Percentiles rank a stretch among this genome's conserved stretches.
Conservation (phyloP, 2,797 vertebrate species). For the Periparus ater region DNA sequence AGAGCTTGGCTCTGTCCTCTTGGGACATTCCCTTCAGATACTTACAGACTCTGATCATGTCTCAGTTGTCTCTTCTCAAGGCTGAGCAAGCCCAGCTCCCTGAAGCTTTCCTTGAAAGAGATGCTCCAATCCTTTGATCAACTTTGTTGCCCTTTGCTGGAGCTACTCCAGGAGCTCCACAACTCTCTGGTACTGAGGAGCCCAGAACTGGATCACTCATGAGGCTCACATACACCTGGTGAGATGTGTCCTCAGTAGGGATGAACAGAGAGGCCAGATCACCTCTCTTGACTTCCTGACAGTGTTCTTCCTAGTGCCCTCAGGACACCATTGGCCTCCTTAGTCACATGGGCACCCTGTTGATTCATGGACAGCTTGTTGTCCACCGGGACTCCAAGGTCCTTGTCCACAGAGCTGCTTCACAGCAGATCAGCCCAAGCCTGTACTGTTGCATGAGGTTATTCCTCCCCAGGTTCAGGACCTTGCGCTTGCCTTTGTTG, state of each 20-base stretch:
- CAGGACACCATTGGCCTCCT: neutral
- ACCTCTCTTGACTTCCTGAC: neutral
- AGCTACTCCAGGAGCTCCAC: neutral
- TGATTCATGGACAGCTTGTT: neutral
- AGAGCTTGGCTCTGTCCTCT: neutral
- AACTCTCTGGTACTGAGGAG: neutral
- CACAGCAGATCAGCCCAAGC: neutral
- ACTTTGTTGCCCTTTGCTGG: neutral
- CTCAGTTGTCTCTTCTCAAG: neutral
- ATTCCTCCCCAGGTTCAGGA: neutral
- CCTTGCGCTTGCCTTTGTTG: neutral
- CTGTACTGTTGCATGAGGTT: neutral
- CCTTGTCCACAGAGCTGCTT: neutral
- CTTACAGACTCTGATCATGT: neutral
- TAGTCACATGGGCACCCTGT: neutral
- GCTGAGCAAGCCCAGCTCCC: neutral
- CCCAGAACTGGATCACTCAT: fast-evolving
- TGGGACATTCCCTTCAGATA: neutral
- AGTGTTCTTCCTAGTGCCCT: neutral
- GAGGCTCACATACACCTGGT: neutral
- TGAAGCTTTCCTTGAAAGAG: neutral
- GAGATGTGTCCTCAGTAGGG: neutral
- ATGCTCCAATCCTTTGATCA: neutral
- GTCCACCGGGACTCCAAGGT: neutral
- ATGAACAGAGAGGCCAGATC: neutral